Percentiles rank a stretch among this genome's conserved stretches.
These are phyloP conservation scores for Symphodus melops DNA, from an alignment of 2,113 vertebrate genomes.

Conservation along the genomic window DNA sequence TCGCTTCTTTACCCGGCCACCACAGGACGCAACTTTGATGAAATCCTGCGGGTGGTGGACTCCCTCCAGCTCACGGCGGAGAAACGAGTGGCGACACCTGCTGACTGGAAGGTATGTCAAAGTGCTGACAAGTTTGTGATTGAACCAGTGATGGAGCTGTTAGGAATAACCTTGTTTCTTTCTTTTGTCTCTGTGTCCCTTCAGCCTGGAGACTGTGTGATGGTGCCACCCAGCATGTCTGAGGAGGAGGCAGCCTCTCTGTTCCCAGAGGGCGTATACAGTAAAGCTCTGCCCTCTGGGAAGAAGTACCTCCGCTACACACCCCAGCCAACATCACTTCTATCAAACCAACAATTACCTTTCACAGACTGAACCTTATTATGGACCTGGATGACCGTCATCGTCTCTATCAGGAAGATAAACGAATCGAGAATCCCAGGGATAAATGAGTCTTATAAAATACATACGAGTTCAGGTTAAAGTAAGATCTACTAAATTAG, in stretches of 20 bases:
- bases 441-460: background rate
- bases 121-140: background rate
- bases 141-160: background rate
- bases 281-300: conserved; percentile 91
- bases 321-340: conserved; percentile 76
- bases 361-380: too few relatives aligned
- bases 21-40: conserved; percentile 94
- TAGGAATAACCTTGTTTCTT: background rate
- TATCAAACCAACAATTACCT: background rate
- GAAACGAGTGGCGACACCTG: conserved; percentile 90
- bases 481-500: too few relatives aligned
- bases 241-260: conserved; percentile 89
- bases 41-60: conserved; percentile 92
- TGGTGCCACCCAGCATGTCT: conserved; percentile 90
- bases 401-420: background rate
- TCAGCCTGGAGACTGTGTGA: conserved; percentile 90
- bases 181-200: conserved; percentile 10
- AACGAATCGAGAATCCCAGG: background rate
- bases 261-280: conserved; percentile 90
- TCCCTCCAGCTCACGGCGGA: conserved; percentile 91
- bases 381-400: background rate
- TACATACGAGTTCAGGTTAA: too few relatives aligned
- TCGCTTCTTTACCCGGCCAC: conserved; percentile 94
- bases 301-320: conserved; percentile 96
- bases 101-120: conserved; percentile 90